These are phyloP conservation scores for Microctonus hyperodae DNA, from an alignment of 2,888 invertebrate genomes.

Conservation along the genomic window DNA sequence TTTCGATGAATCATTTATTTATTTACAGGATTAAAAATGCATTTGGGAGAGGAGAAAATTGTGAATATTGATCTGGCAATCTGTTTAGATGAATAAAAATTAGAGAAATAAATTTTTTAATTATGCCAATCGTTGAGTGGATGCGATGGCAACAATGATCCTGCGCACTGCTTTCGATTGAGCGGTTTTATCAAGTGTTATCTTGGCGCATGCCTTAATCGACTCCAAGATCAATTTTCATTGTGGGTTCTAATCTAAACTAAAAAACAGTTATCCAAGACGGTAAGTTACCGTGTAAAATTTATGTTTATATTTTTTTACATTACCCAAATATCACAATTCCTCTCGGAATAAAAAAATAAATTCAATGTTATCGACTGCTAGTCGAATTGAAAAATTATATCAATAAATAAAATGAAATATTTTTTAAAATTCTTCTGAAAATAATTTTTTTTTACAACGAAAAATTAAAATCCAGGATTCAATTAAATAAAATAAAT, in stretches of 20 bases:
- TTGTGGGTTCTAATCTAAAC: not conserved
- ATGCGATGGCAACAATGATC: conserved; percentile 32
- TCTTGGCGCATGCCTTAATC: conserved; percentile 36
- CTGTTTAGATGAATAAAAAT: conserved; percentile 7
- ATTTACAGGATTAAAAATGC: not conserved
- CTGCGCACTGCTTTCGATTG: conserved; percentile 48
- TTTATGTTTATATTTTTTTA: not conserved
- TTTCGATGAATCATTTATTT: not conserved
- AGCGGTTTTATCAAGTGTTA: conserved; percentile 39
- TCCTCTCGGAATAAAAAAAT: not conserved
- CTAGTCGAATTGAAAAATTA: not conserved
- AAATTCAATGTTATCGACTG: not conserved
- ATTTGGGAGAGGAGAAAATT: too few species aligned
- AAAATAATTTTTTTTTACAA: too few species aligned
- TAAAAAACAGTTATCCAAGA: not conserved
- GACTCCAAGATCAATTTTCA: not conserved
- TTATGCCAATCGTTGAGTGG: not conserved
- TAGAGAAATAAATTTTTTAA: conserved; percentile 1
- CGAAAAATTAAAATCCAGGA: too few species aligned
- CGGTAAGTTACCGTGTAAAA: not conserved
- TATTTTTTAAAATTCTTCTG: too few species aligned
- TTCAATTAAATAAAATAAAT: too few species aligned
- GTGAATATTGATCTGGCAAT: not conserved
- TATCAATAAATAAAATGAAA: too few species aligned
- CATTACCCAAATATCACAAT: not conserved